Base-by-base conservation (phyloP, 2,797 vertebrate species). In the Loris lydekkerianus region DNA sequence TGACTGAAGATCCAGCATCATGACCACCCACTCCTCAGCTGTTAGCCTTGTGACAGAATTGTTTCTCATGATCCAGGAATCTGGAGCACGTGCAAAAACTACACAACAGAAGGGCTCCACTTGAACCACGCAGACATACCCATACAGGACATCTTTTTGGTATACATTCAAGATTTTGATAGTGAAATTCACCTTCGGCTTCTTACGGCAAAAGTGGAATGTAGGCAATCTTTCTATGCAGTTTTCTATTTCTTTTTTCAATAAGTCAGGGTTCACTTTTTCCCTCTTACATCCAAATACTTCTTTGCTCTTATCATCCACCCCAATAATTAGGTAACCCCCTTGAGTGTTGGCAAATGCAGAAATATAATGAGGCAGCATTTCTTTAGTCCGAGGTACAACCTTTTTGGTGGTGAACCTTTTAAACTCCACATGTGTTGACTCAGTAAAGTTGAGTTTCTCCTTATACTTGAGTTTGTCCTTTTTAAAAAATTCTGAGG, bases 281-380 rank as follows among this genome's bases (percentile, higher is more conserved):
- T 95, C 96, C 80, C 10, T 76, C 5, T 89, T 95, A 86, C 97
- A 98, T 53, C 98, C 95, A 13, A 92, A 80, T 34, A 98, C 97
- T 97, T 98, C 97, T 93, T 95, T 73, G 90, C 82, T 61, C 7
- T 37, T 81, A 34, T 98, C 95, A 87, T 97, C 67, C 61, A 98
- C 97, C 37, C 98, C 98, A 43, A 98, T 96, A 76, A 98, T 97
- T 27, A 98, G 73, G 85, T 96, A 98, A n/a, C 98, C 98, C 29
- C 98, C 97, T 10, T 89, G 15, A n/a, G 97, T 94, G 56, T 98
- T 98, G 96, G 97, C 98, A 97, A 98, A 98, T 13, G 96, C 97
- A 65, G 98, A 98, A 27, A 98, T 18, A 20, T 98, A 98, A 37
- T 61, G 94, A 60, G 96, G 91, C 49, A 98, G 78, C 13, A 7